Base-by-base conservation (phyloP, 2,888 invertebrate species). In the Trichogramma evanescens region DNA sequence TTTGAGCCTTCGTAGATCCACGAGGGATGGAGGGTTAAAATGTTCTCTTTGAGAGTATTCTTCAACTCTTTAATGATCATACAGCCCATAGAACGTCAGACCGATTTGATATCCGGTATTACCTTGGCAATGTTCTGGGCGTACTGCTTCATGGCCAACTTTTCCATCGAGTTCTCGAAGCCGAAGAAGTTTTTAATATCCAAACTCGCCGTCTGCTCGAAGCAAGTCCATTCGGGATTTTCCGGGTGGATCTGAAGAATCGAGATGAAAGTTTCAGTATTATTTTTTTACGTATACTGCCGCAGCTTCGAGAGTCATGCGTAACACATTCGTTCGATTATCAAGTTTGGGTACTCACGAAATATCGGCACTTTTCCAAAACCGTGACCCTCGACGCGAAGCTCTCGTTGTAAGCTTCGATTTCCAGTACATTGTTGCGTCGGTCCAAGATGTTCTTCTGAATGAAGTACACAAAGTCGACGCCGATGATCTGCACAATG, bases 181-280 rank as follows among this genome's bases (percentile, higher is more conserved):
- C 95, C 95, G 79, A 95, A 95, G 80, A 96, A 96, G 71, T 89
- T 94, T 77, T 92, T 94, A 54, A 96, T 93, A 79, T 95, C 95
- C 62, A 96, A 83, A 68, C 88, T 86, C 38, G 95, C 95, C 58
- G 86, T 87, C 80, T 95, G 95, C 78, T 96, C 95, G 80, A 96
- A 96, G 74, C 95, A 95, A 1, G 96, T 96, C 95, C 95, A 96
- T 50, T 91, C 86, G 0, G 89, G 79, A 78, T 96, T 95, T 72
- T 96, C 95, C 0, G 95, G 93, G 80, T 95, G 95, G 9, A 93
- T 89, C 93, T 93, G 73, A 5, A 72, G 66, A 50, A 9, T 46
- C 7, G 10, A 58, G 6, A 61, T 53, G 52, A 45, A 26, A 56
- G 50, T 46, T 44, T 46, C 56, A 50, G 8, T 38, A 58, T 44